These are phyloP conservation scores for Turritopsis dohrnii DNA, from an alignment of 30 jellyfish, hydroid and myxozoan genomes.

Conservation along the genomic window DNA sequence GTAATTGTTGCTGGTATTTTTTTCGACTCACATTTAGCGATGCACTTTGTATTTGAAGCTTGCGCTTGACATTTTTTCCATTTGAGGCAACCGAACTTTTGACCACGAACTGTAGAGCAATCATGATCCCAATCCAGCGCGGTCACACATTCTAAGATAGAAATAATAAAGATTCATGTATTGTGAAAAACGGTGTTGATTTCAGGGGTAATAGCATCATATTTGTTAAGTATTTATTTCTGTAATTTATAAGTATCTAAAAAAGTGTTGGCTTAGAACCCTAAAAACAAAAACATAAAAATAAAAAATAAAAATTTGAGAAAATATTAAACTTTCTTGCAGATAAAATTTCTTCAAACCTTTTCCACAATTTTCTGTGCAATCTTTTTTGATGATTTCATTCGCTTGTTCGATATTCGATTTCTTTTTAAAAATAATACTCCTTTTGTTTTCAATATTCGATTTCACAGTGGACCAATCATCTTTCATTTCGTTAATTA, in stretches of 20 bases:
- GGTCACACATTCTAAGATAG: conserved; percentile 10
- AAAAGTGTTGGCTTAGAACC: no score
- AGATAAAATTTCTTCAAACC: conserved; percentile 1
- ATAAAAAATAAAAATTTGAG: no score
- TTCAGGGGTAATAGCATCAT: no score
- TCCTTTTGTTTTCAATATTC: neutral
- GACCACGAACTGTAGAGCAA: conserved; percentile 15
- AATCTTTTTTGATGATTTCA: conserved; percentile 25
- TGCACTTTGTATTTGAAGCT: conserved; percentile 25
- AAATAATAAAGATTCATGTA: neutral
- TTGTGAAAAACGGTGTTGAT: no score
- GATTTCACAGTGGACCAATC: neutral
- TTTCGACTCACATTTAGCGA: conserved; percentile 21
- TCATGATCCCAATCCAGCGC: conserved; percentile 25
- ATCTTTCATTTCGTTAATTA: neutral
- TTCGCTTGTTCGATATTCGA: conserved; percentile 12
- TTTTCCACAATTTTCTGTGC: conserved; percentile 26
- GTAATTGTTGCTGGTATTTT: conserved; percentile 29
- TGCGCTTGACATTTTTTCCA: conserved; percentile 20
- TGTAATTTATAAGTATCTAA: no score
- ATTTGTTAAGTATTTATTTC: no score
- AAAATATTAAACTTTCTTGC: neutral
- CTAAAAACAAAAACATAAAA: no score
- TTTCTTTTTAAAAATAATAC: conserved; percentile 8
- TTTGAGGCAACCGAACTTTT: conserved; percentile 13